These are phyloP conservation scores for Achroia grisella DNA, from an alignment of 1,140 invertebrate genomes.

Conservation along the genomic window DNA sequence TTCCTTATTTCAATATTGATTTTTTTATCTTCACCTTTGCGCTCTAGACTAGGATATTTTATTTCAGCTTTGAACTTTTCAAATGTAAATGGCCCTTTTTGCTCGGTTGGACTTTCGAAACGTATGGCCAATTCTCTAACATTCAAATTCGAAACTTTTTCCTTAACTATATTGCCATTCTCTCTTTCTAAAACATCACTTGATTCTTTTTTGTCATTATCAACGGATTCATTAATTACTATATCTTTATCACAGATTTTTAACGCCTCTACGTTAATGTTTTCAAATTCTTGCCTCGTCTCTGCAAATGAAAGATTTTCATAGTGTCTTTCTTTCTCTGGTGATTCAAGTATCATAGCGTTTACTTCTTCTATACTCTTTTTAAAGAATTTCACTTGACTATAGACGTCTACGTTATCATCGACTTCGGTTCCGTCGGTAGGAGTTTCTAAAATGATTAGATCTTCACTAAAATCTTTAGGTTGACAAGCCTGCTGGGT, in stretches of 20 bases:
- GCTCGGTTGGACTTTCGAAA: conserved; percentile 75
- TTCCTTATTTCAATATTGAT: conserved; percentile 19
- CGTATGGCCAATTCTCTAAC: conserved; percentile 75
- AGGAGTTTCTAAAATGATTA: conserved; percentile 61
- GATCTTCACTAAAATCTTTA: conserved; percentile 40
- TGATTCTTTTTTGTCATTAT: conserved; percentile 20
- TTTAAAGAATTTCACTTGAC: conserved; percentile 83
- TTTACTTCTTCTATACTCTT: conserved; percentile 84
- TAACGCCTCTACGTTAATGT: conserved; percentile 63
- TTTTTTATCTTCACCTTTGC: conserved; percentile 28
- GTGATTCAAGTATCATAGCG: conserved; percentile 74
- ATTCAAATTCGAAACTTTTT: conserved; percentile 47
- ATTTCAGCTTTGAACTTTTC: conserved; percentile 60
- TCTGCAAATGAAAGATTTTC: conserved; percentile 53
- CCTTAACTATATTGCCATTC: conserved; percentile 52
- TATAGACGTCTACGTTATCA: conserved; percentile 76
- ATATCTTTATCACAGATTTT: conserved; percentile 53
- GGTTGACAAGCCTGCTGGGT: conserved; percentile 74
- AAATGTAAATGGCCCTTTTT: conserved; percentile 59
- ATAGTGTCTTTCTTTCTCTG: conserved; percentile 47
- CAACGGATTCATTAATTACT: conserved; percentile 24
- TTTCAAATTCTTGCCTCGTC: conserved; percentile 66
- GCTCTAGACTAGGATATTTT: conserved; percentile 46
- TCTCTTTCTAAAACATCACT: conserved; percentile 20
- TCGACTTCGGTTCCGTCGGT: conserved; percentile 32